Conservation (phyloP, 2,113 vertebrate genomes). For the Tylochromis polylepis region DNA sequence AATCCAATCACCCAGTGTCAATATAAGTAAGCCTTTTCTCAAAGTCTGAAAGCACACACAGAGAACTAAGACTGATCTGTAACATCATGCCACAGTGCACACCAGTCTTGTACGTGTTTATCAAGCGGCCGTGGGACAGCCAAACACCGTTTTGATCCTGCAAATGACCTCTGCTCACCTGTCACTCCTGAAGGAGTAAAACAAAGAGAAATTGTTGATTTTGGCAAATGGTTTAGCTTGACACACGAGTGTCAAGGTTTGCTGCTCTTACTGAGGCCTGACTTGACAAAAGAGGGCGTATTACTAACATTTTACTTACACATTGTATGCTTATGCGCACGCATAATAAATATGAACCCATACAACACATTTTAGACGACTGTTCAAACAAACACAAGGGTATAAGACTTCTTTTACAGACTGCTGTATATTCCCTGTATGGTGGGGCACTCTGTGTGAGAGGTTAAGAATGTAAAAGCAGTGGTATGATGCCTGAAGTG, state of each 20-base stretch:
- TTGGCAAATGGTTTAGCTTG: background rate
- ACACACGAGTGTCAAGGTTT: background rate
- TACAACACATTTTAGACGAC: background rate
- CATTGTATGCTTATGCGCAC: background rate
- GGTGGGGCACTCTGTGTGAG: background rate
- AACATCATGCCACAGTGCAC: background rate
- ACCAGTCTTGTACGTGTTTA: background rate
- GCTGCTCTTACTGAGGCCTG: background rate
- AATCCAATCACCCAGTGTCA: conserved; percentile 42
- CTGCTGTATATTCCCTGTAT: background rate
- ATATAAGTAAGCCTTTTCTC: conserved; percentile 18
- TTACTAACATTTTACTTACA: background rate
- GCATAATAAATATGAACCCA: background rate
- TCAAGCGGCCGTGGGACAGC: background rate
- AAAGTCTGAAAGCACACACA: conserved; percentile 13
- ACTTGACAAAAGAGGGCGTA: background rate
- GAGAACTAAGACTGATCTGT: background rate
- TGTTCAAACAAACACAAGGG: background rate
- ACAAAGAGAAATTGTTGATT: conserved; percentile 10
- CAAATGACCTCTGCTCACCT: background rate
- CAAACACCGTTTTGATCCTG: conserved; percentile 10
- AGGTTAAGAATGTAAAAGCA: background rate
- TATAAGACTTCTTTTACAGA: background rate
- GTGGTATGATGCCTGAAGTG: background rate
- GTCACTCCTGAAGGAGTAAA: background rate